phyloP scores from a whole-genome alignment of 1,140 invertebrate species.

The Conus ventricosus region DNA sequence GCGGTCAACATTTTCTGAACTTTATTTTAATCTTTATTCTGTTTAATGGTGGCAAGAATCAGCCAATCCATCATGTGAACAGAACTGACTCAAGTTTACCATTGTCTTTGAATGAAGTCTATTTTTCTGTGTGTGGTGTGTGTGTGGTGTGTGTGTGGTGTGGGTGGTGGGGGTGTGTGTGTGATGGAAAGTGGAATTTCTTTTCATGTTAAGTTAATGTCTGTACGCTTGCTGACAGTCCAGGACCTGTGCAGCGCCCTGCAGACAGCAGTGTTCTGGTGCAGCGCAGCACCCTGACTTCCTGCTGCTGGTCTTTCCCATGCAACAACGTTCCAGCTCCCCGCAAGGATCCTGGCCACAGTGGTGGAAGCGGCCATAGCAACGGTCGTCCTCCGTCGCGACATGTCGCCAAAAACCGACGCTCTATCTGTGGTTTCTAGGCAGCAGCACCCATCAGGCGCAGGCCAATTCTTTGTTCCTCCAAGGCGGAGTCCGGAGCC shows the following conservation, averaged over 20 bases:
- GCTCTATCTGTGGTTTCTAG: slow-evolving; percentile 90
- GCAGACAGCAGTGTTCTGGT: slow-evolving; percentile 88
- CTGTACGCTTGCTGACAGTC: slow-evolving; percentile 65
- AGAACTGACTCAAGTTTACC: no score
- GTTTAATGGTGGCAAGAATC: no score
- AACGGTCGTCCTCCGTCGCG: slow-evolving; percentile 89
- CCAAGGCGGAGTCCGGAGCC: slow-evolving; percentile 31
- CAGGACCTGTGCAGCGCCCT: slow-evolving; percentile 83
- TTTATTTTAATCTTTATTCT: no score
- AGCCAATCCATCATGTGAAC: no score
- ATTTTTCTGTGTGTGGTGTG: neutral
- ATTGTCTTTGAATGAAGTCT: neutral
- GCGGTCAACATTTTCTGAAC: no score
- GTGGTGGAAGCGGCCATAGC: slow-evolving; percentile 87
- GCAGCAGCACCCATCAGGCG: slow-evolving; percentile 77
- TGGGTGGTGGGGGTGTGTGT: neutral
- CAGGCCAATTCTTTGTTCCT: slow-evolving; percentile 41
- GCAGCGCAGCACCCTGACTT: slow-evolving; percentile 90
- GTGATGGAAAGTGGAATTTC: neutral
- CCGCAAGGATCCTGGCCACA: slow-evolving; percentile 84
- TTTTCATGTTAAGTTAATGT: no score
- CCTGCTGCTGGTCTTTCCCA: slow-evolving; percentile 88
- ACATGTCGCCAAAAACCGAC: slow-evolving; percentile 93
- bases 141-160: neutral
- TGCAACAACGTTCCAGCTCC: slow-evolving; percentile 88